Percentiles rank a stretch among this genome's conserved stretches.
These are phyloP conservation scores for Nanger granti DNA, from an alignment of 2,113 vertebrate genomes.

Conservation along the genomic window DNA sequence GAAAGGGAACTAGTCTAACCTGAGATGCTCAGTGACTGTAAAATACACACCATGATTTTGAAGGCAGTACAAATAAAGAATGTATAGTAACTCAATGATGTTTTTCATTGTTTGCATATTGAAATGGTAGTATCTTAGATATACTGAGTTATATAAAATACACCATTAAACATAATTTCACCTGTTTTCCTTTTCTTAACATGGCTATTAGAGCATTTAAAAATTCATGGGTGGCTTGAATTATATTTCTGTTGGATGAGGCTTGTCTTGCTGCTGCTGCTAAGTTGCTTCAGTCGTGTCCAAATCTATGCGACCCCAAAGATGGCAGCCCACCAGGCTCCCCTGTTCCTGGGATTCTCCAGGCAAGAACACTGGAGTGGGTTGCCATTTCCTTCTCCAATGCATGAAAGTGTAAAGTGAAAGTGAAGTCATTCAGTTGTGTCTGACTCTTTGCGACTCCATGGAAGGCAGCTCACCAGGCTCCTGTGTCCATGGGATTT, in stretches of 20 bases:
- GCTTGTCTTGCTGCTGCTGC: neutral
- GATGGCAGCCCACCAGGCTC: too few relatives aligned
- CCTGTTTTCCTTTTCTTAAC: neutral
- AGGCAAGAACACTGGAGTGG: too few relatives aligned
- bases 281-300: too few relatives aligned
- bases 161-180: neutral
- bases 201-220: neutral
- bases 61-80: neutral
- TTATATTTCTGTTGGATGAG: neutral
- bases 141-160: neutral
- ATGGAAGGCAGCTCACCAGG: too few relatives aligned
- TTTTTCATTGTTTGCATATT: neutral
- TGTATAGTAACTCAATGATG: neutral
- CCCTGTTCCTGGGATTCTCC: too few relatives aligned
- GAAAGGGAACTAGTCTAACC: neutral
- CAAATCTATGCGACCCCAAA: too few relatives aligned
- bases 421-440: too few relatives aligned
- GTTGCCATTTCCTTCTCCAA: too few relatives aligned
- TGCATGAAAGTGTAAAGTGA: too few relatives aligned
- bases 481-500: too few relatives aligned
- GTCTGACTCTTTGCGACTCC: rapidly evolving
- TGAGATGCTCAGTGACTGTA: neutral
- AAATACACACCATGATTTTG: neutral
- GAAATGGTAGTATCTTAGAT: neutral
- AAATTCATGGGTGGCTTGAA: neutral